Evolutionary conservation across 2,113 vertebrate species (phyloP), one percentile per base, ranked within the genome.

Genomic region (Tachuris rubrigastra): DNA sequence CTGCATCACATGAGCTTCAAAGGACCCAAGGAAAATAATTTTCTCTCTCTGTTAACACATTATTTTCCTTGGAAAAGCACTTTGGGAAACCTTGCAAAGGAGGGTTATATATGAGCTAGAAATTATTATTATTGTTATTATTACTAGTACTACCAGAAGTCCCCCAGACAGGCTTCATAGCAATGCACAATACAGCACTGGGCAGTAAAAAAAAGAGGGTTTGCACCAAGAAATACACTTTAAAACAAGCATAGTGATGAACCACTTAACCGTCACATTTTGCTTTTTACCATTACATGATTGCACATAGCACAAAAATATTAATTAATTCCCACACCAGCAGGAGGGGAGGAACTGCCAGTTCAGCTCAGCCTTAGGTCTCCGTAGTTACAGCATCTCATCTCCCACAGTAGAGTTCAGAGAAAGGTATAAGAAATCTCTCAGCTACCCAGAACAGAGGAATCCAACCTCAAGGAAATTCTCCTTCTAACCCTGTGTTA

Each of bases 311-410:
- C 60, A 68, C 18, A 63, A 60, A 84, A 81, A 67, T 42, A 90
- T 55, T 56, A 87, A 91, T 94, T 92, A 76, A 87, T 87, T 81
- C 87, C 67, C 53, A 87, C 53, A 79, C 23, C 81, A 93, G 84
- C 78, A 87, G 74, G 58, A 87, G 62, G 31, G 83, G 65, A 90
- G 69, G 76, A 95, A 85, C 63, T 89, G 81, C 18, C 74, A 82
- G 58, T 66, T 82, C 55, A 76, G 66, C 85, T 83, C 71, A 94
- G 30, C 69, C 30, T 86, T 15, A 87, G 80, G 91, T 96, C 91
- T 94, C 89, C 4, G 17, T 85, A 89, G 91, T 83, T 87, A 86
- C 49, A 85, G 85, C 62, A 66, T 56, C 59, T 91, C 78, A 18
- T 60, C 49, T 76, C 77, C 52, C 89, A 39, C 59, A 28, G 50